phyloP scores from a whole-genome alignment of 2,113 vertebrate species.

The Bothrops jararaca region DNA sequence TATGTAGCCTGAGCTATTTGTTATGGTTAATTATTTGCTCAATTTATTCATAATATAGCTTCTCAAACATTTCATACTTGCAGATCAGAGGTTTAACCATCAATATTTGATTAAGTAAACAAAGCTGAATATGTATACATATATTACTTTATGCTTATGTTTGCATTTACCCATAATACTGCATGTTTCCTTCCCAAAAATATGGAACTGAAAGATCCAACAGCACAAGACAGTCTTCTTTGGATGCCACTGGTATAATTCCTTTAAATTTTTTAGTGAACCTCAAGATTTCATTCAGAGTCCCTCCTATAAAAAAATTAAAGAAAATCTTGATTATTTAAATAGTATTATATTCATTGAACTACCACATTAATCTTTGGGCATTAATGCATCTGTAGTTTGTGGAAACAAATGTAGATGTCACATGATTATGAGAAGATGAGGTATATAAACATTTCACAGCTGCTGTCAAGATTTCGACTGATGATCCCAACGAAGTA shows the following conservation, averaged over 20 bases:
- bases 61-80: neutral
- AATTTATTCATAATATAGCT: neutral
- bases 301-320: constrained; percentile 71
- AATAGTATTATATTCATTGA: neutral
- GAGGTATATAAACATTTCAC: neutral
- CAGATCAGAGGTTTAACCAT: neutral
- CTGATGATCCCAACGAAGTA: too few relatives aligned
- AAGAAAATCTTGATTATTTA: neutral
- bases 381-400: neutral
- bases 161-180: constrained; percentile 82
- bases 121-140: neutral
- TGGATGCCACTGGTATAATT: constrained; percentile 81
- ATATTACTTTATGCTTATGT: neutral
- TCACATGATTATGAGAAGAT: neutral
- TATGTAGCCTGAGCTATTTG: neutral
- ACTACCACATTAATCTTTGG: neutral
- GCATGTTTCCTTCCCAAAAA: constrained; percentile 77
- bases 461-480: too few relatives aligned
- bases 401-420: neutral
- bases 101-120: neutral
- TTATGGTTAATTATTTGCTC: neutral
- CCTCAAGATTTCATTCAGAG: constrained; percentile 72
- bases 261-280: constrained; percentile 75
- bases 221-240: constrained; percentile 69
- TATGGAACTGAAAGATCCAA: constrained; percentile 84